Evolutionary conservation across 2,888 invertebrate species (phyloP).

Genomic region (Eupithecia subumbrata): DNA sequence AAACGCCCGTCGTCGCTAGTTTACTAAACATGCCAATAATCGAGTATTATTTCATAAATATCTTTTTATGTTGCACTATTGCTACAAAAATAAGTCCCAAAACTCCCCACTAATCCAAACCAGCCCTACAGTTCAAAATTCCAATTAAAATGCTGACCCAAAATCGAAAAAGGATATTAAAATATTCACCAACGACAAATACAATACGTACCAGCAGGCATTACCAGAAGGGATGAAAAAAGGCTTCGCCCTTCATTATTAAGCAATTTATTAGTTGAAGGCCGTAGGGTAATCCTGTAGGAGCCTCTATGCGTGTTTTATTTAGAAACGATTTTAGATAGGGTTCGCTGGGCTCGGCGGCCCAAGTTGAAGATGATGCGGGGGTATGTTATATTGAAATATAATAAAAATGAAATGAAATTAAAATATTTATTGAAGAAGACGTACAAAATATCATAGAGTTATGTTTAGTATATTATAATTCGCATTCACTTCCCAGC

Average conservation of each 20-base stretch:
- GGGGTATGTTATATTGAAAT: neutral
- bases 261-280: conserved; percentile 79
- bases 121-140: neutral
- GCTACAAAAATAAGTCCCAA: neutral
- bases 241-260: conserved; percentile 72
- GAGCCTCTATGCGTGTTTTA: conserved; percentile 75
- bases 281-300: conserved; percentile 65
- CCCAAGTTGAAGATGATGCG: conserved; percentile 32
- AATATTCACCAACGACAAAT: conserved; percentile 37
- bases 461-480: too few species aligned
- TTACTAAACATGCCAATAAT: too few species aligned
- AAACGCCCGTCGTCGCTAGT: too few species aligned
- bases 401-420: too few species aligned
- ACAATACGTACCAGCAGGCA: conserved; percentile 31
- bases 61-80: neutral
- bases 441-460: too few species aligned
- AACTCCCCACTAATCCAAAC: neutral
- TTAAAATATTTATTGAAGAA: too few species aligned
- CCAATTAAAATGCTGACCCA: conserved; percentile 15
- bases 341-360: conserved; percentile 62
- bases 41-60: too few species aligned
- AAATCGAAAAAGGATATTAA: conserved; percentile 16
- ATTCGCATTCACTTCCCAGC: too few species aligned
- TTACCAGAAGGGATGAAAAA: conserved; percentile 47
- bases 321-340: conserved; percentile 81